Evolutionary conservation across 2,113 vertebrate species (phyloP).

Genomic region (Pluvialis apricaria): DNA sequence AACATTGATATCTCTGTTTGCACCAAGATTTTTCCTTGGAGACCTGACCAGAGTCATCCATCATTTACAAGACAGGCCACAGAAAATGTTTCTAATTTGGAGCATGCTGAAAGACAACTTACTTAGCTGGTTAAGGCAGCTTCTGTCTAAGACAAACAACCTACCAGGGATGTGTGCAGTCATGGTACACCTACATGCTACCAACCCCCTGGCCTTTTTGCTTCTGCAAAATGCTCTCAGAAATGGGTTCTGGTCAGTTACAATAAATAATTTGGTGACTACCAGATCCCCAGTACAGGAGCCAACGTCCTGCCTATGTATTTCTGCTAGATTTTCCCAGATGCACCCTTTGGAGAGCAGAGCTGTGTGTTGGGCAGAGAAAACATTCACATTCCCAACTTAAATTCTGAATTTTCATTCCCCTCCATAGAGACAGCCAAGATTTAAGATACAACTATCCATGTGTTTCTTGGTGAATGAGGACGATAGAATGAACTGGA

Average conservation of each 20-base stretch:
- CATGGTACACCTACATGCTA: background rate
- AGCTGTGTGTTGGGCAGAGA: fast-evolving
- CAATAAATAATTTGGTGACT: background rate
- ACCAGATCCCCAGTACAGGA: background rate
- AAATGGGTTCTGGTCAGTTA: background rate
- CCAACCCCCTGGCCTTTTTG: background rate
- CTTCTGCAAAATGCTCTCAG: background rate
- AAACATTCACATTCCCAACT: background rate
- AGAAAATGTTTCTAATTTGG: background rate
- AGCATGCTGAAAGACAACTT: background rate
- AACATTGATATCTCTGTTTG: background rate
- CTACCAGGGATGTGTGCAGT: background rate
- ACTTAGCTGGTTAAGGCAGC: background rate
- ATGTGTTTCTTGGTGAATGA: background rate
- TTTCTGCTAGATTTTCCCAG: background rate
- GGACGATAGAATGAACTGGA: background rate
- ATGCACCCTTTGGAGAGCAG: background rate
- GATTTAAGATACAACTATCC: background rate
- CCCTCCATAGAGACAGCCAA: background rate
- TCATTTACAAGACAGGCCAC: background rate
- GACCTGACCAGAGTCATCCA: background rate
- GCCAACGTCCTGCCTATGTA: background rate
- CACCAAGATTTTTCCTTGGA: background rate
- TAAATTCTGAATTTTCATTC: background rate
- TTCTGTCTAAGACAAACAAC: background rate